Evolutionary conservation across 2,888 invertebrate species (phyloP).

Genomic region (Trissolcus brochymenae): DNA sequence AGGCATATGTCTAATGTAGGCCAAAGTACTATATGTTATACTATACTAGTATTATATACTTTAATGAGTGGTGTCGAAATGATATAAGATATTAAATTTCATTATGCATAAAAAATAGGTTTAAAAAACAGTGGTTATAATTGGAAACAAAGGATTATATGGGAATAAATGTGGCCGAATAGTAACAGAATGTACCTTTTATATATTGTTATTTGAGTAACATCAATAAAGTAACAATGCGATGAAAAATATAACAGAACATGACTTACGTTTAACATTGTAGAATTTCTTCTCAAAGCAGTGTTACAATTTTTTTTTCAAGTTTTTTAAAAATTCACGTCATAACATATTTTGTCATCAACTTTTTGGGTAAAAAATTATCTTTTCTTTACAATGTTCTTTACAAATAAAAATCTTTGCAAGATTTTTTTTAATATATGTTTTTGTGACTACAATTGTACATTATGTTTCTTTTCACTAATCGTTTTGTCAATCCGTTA

Average conservation of each 20-base stretch:
- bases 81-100: too few species aligned
- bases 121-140: too few species aligned
- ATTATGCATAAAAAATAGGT: too few species aligned
- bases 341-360: slow-evolving; percentile 6
- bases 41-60: too few species aligned
- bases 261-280: neutral
- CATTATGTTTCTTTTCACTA: slow-evolving; percentile 1
- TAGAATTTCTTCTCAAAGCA: slow-evolving; percentile 9
- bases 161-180: too few species aligned
- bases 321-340: slow-evolving; percentile 33
- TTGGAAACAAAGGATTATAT: too few species aligned
- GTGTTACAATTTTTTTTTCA: slow-evolving; percentile 9
- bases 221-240: slow-evolving; percentile 37
- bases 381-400: slow-evolving; percentile 14
- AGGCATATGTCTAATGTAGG: too few species aligned
- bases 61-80: too few species aligned
- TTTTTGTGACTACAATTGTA: slow-evolving; percentile 22
- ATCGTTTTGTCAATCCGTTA: slow-evolving; percentile 1
- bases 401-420: too few species aligned
- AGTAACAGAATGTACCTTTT: slow-evolving; percentile 1
- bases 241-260: slow-evolving; percentile 17
- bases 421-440: slow-evolving; percentile 2
- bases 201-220: slow-evolving; percentile 26
- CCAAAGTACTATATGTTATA: too few species aligned
- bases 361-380: slow-evolving; percentile 25